Percentiles rank a stretch among this genome's conserved stretches.
Evolutionary conservation across 2,888 invertebrate species (phyloP).

Genomic region (Bombylius major): DNA sequence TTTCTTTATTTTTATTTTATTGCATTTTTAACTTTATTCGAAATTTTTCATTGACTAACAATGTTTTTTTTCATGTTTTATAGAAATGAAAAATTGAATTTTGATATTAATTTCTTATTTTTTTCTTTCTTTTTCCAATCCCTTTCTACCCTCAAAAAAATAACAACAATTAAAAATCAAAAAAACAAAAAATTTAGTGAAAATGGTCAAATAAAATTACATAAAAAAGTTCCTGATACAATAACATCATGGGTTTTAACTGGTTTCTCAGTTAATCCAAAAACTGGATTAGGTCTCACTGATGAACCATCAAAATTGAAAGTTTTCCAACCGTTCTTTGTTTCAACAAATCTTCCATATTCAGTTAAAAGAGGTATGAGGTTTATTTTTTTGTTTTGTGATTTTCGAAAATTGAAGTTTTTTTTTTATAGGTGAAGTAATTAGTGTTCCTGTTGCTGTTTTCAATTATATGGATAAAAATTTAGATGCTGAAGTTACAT

Average conservation of each 20-base stretch:
- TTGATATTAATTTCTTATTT: no score
- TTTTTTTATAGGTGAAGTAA: conserved; percentile 60
- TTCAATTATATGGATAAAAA: conserved; percentile 78
- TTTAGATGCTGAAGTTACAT: conserved; percentile 63
- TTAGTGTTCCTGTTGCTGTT: conserved; percentile 75
- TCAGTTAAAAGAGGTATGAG: conserved; percentile 79
- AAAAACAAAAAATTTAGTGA: conserved; percentile 22
- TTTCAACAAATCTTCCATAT: conserved; percentile 78
- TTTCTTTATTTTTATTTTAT: no score
- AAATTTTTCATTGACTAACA: no score
- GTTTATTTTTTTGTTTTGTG: neutral
- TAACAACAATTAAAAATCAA: no score
- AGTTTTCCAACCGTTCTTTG: conserved; percentile 73
- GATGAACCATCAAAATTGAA: conserved; percentile 53
- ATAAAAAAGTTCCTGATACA: conserved; percentile 61
- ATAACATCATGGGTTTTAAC: conserved; percentile 77
- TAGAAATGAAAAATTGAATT: no score
- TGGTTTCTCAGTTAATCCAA: conserved; percentile 67
- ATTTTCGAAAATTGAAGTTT: neutral
- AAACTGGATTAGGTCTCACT: conserved; percentile 63
- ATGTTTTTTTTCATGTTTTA: no score
- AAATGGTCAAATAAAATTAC: conserved; percentile 40
- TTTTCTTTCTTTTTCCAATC: no score
- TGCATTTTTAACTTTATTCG: no score
- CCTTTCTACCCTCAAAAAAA: no score